Base-by-base conservation (phyloP, 1,140 invertebrate genomes). In the Ditylenchus dipsaci region DNA sequence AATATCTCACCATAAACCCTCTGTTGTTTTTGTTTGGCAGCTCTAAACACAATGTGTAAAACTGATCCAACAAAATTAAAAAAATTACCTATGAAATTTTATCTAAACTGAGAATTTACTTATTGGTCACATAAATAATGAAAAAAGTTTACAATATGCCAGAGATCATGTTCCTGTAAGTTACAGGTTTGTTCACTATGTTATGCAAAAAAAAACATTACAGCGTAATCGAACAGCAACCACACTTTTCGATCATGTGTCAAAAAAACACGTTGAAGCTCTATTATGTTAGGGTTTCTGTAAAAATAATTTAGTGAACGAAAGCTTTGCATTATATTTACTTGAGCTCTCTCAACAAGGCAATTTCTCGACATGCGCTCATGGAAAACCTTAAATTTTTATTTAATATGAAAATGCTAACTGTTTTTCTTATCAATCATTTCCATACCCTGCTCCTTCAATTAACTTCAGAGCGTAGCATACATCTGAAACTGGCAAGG, bases 391-490 rank as follows among this genome's bases (percentile, higher is more conserved):
- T 95, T 30, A 30, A 21, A n/a, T n/a, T n/a, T n/a, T n/a, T n/a
- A n/a, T n/a, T n/a, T n/a, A 0, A 64, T 5, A 53, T 64, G 8
- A 56, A 17, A 27, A 62, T n/a, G 11, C 30, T n/a, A n/a, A n/a
- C n/a, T n/a, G n/a, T n/a, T n/a, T n/a, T n/a, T n/a, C n/a, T n/a
- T n/a, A n/a, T n/a, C n/a, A n/a, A n/a, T n/a, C n/a, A n/a, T n/a
- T n/a, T n/a, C n/a, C 94, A 1, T 38, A 11, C 33, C 49, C 49
- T 3, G 49, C n/a, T 3, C 95, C 95, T 88, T 99, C 96, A 63
- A 99, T 99, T 86, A 97, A 93, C 85, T 99, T 99, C 42, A 99
- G 85, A 1, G 95, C 96, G 88, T 97, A 98, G 83, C 95, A 93
- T 85, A 84, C 83, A n/a, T 61, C 29, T 38, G 3, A 38, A 38